Evolutionary conservation across 2,888 invertebrate genomes (phyloP), one percentile per base, ranked within the genome.

Genomic region (Luperina nickerlii): DNA sequence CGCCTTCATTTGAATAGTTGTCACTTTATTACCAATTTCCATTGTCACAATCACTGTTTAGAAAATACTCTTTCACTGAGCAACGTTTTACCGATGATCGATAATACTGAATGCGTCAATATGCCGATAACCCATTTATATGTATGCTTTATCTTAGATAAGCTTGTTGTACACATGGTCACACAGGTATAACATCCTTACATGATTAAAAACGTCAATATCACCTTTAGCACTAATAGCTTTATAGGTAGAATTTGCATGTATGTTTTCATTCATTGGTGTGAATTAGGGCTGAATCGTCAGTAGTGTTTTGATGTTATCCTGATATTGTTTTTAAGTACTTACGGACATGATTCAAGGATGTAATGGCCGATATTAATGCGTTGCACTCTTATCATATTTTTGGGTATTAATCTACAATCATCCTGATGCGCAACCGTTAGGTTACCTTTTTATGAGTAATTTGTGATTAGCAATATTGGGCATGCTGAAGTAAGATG

Each of bases 81-180:
- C 81, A 71, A 81, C 75, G 81, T 77, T 68, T 65, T 27, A 74
- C 73, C 77, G 79, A 83, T 85, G 66, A 90, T 93, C 92, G 93
- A 95, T 94, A 91, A 38, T 78, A 90, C 90, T 90, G 84, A 94
- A 94, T 95, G 96, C 96, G 96, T 96, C 96, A 96, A 95, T 94
- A 92, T 67, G 48, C 85, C 79, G 95, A 95, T 95, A 95, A 91
- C 93, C 87, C 74, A 91, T 89, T 90, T 92, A 90, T 92, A 91
- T 85, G 88, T 76, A 65, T 38, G 79, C 72, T 84, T 90, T 95
- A 95, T 95, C 95, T 89, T 15, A 87, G 95, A 95, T 95, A 95
- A 94, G 92, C 89, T 82, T 65, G 78, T 77, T 82, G 79, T 78
- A 76, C 77, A 38, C 3, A 75, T 80, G 54, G 45, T 32, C 72